Percentiles rank a stretch among this genome's conserved stretches.
Conservation (phyloP, 2,113 vertebrate species). For the Lutjanus erythropterus region DNA sequence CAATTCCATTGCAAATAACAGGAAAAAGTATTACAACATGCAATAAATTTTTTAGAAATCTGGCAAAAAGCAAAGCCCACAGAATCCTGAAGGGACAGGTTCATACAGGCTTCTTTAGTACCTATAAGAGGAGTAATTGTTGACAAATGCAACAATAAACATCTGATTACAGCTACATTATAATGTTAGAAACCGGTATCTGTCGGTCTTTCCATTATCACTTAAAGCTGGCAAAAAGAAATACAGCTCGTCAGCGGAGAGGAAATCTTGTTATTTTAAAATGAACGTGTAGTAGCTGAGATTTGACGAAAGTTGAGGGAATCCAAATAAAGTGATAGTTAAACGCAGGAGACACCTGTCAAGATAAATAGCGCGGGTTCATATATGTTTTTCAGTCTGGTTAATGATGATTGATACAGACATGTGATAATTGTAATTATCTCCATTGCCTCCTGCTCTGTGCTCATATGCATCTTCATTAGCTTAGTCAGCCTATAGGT, state of each 20-base stretch:
- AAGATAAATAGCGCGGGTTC: conserved; percentile 34
- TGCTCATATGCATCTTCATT: conserved; percentile 77
- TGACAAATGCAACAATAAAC: no score
- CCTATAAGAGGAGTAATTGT: no score
- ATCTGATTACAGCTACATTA: no score
- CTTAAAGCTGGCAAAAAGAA: conserved; percentile 68
- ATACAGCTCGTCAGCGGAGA: no score
- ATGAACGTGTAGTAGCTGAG: conserved; percentile 29
- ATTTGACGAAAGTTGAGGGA: conserved; percentile 17
- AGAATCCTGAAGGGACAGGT: no score
- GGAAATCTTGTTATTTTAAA: conserved; percentile 53
- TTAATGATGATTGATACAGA: conserved; percentile 81
- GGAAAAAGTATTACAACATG: no score
- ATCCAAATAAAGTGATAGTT: conserved; percentile 32
- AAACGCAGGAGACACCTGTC: conserved; percentile 36
- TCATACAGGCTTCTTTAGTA: no score
- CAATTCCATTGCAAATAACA: no score
- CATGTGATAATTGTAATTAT: conserved; percentile 77
- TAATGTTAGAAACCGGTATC: no score
- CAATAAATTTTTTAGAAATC: no score
- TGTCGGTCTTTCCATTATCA: conserved; percentile 79
- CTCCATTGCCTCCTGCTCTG: conserved; percentile 66
- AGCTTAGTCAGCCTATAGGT: conserved; percentile 64
- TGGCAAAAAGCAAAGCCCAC: no score
- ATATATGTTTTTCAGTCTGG: conserved; percentile 66